A percentile compares a stretch with the other conserved stretches of the same genome.
Evolutionary conservation across 2,888 invertebrate genomes (phyloP).

Genomic region (Metacarcinus magister): DNA sequence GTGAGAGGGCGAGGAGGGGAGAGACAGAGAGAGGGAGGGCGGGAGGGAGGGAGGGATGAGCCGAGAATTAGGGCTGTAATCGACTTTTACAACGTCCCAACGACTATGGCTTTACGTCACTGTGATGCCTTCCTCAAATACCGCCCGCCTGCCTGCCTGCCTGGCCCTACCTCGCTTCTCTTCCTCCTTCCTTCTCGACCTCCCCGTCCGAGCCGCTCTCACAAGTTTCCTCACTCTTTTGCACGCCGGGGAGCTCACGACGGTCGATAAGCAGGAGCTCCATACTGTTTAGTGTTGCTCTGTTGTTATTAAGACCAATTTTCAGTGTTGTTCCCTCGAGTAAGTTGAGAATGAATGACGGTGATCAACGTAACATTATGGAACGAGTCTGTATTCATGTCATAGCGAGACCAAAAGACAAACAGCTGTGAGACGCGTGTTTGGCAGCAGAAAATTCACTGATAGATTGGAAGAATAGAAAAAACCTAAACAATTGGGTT

Average conservation of each 20-base stretch:
- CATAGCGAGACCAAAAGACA: not conserved
- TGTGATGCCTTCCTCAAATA: slow-evolving; percentile 62
- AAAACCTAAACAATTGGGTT: not conserved
- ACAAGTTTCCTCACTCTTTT: not conserved
- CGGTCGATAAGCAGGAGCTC: not conserved
- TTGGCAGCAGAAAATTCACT: not conserved
- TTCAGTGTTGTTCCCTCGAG: not conserved
- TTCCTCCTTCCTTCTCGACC: not conserved
- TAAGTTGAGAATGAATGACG: not conserved
- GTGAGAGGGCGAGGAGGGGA: not conserved
- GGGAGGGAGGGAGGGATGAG: slow-evolving; percentile 46
- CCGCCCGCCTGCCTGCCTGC: slow-evolving; percentile 15
- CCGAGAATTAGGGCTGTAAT: slow-evolving; percentile 58
- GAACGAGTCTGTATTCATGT: not conserved
- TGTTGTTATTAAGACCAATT: not conserved
- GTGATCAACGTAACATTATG: not conserved
- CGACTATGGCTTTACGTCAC: slow-evolving; percentile 43
- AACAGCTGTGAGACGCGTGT: not conserved
- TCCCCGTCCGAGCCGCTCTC: not conserved
- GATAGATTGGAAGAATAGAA: not conserved
- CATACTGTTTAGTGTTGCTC: not conserved
- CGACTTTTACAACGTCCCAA: slow-evolving; percentile 54
- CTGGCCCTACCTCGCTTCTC: not conserved
- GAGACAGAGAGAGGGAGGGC: not conserved
- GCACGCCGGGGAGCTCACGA: not conserved